Base-by-base conservation (phyloP, 2,797 vertebrate species). In the Capromys pilorides region DNA sequence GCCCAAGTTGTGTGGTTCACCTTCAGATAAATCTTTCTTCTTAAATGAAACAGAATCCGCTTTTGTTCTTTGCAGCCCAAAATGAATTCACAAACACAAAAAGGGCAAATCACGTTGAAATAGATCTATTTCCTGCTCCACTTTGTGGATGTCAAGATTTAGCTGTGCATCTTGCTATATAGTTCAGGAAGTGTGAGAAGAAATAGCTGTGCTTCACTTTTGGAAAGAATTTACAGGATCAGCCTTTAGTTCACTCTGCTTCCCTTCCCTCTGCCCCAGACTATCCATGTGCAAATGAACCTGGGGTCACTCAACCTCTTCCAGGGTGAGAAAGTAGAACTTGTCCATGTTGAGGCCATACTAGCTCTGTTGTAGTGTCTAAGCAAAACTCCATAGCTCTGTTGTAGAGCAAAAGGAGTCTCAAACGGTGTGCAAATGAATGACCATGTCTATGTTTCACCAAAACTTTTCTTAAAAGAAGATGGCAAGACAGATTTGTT, bases 401-500 rank as follows among this genome's bases (percentile, higher is more conserved):
- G 10, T 49, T 79, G 36, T 49, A 79, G 6, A 33, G 6, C 21
- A 71, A 81, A 88, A 69, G 2, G 49, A 33, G 4, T 33, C 45
- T 57, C 41, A 75, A 54, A 64, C 6, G 41, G 31, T 45, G 36
- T 7, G 4, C n/a, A 82, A 73, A 31, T 78, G 24, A 95, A 31
- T 51, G 28, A 67, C 13, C 22, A 41, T 26, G 19, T 77, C 21
- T 93, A 66, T 33, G 10, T 81, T 80, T 75, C 26, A 57, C 66
- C 66, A 61, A 90, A 82, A 88, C 57, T 92, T 93, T 88, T 92
- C 83, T 92, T 75, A n/a, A n/a, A n/a, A n/a, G n/a, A n/a, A 82
- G 19, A 13, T 77, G 24, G 14, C n/a, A 79, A 33, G 61, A 49
- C 39, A 6, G 45, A 82, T 69, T 77, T 57, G 9, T 21, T 41